Evolutionary conservation across 2,888 invertebrate genomes (phyloP).

Genomic region (Xestia rhomboidea): DNA sequence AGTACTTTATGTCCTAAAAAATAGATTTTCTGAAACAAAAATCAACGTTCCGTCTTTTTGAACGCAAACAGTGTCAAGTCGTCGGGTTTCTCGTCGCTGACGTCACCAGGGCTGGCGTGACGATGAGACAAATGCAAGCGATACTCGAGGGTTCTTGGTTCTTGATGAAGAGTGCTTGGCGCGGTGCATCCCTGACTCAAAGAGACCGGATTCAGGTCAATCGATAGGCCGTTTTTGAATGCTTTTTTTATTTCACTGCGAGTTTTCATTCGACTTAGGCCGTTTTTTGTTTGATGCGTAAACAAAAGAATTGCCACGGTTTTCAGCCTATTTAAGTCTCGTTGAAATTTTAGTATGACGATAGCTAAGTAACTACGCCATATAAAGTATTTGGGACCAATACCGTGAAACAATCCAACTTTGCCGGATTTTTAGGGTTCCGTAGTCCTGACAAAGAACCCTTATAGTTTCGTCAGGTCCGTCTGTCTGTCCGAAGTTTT

Average conservation of each 20-base stretch:
- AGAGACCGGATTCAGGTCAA: constrained; percentile 78
- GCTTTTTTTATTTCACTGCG: constrained; percentile 1
- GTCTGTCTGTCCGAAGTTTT: too few species aligned
- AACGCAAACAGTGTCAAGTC: constrained; percentile 37
- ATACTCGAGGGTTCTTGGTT: constrained; percentile 53
- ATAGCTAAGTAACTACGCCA: neutral
- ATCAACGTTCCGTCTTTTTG: neutral
- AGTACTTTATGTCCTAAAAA: neutral
- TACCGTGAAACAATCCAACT: neutral
- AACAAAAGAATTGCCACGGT: neutral
- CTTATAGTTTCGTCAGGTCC: too few species aligned
- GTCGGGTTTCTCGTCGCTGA: constrained; percentile 52
- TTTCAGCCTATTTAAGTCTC: neutral
- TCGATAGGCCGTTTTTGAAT: constrained; percentile 63
- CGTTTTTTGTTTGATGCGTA: constrained; percentile 9
- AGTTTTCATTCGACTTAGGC: constrained; percentile 19
- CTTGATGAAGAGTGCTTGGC: constrained; percentile 56
- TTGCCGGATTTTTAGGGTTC: too few species aligned
- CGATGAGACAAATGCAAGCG: constrained; percentile 51
- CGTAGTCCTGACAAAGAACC: too few species aligned
- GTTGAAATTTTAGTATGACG: neutral
- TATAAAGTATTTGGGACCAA: neutral
- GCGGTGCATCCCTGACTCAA: constrained; percentile 65
- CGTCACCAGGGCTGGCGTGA: constrained; percentile 59
- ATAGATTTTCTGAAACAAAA: neutral